Base-by-base conservation (phyloP, 2,113 vertebrate species). In the Sylvietta virens region DNA sequence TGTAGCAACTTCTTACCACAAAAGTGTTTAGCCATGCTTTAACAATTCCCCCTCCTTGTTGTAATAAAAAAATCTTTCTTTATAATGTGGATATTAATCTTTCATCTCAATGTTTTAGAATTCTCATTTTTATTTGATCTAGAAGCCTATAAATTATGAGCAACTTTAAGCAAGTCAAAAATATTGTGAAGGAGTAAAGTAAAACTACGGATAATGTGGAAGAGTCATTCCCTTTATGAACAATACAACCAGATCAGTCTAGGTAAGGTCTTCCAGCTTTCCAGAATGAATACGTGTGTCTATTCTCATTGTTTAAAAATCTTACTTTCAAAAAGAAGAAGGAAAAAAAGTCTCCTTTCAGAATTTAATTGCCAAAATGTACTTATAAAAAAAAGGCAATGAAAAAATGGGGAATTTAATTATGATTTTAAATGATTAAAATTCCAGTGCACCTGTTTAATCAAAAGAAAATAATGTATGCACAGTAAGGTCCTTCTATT, bases 401-500 rank as follows among this genome's bases (percentile, higher is more conserved):
- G 18, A 47, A 71, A 93, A 93, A 94, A 69, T 31, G 23, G 15
- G 35, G 8, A 21, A 82, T 88, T 92, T 95, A 90, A 95, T 94
- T 94, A 90, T 86, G 74, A 91, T 92, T 93, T 90, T 1, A 90
- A 80, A 85, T 90, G 1, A 90, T 66, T 94, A 91, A 83, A 95
- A 95, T 95, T 88, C 62, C 31, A 40, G 42, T 88, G 94, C 92
- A 95, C 91, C 95, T 96, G 91, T 85, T 95, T 95, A 88, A 94
- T 96, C 65, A 96, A 95, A 91, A 61, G 86, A 92, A 94, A 91
- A 95, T 94, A 92, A 96, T 95, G 15, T 91, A 89, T 94, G 86
- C 89, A 3, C 64, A 67, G 54, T 62, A 42, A 83, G 73, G 64
- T 80, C 69, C 74, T 90, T 91, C 70, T 91, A 85, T 95, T 94